Evolutionary conservation across 1,140 invertebrate species (phyloP), one percentile per base, ranked within the genome.

Genomic region (Probaryconus sp.): DNA sequence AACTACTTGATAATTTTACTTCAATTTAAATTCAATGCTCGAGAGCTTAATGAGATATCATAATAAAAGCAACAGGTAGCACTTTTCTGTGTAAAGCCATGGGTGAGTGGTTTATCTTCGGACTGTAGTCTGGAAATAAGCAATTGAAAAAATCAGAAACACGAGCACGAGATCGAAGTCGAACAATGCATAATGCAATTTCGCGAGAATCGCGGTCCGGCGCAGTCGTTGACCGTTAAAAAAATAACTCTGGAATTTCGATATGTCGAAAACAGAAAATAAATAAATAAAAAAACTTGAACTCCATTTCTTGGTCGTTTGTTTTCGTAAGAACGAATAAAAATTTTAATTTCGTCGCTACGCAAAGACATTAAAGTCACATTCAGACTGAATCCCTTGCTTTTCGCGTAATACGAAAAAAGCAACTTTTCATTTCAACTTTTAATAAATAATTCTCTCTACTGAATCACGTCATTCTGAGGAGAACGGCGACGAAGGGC

Each of bases 401-500:
- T n/a, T n/a, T n/a, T n/a, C n/a, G n/a, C n/a, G n/a, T 24, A 24
- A 24, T 3, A 24, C 21, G 3, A 24, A 24, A 24, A 24, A 24
- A 24, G 40, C 18, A 3, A 51, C 17, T 26, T 43, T 51, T 26
- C 10, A 14, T 24, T 10, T 38, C 16, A 28, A 43, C 30, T 43
- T 65, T 55, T 55, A 56, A 55, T 55, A 65, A 65, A 55, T 56
- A 48, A 47, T 65, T 65, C 50, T 56, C 42, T 47, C 20, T 30
- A 20, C 28, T 7, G 37, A 21, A 43, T 45, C 30, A 37, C 17
- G 14, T 1, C 28, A 21, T 55, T 47, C 30, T 38, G 40, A 47
- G 9, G 16, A 28, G n/a, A 18, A 38, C 13, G 47, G 7, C 35
- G 26, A 55, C 24, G 14, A 55, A 56, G 48, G 6, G 37, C 37